A percentile compares a stretch with the other conserved stretches of the same genome.
These are phyloP conservation scores for Sceloporus tristichus DNA, from an alignment of 2,113 vertebrate species.

Conservation along the genomic window DNA sequence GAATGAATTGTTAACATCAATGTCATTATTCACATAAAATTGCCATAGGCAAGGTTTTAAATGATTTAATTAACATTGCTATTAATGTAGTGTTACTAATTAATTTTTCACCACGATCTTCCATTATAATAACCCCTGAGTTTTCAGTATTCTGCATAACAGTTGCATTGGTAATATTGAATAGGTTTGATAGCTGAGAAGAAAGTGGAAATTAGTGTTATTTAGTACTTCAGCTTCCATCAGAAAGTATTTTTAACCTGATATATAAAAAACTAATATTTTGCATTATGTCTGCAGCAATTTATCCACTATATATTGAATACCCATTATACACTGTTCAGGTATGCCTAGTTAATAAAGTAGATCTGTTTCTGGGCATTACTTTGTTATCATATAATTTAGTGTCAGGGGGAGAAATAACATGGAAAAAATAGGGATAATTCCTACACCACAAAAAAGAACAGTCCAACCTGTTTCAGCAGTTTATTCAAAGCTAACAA, in stretches of 20 bases:
- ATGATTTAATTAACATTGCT: conserved; percentile 61
- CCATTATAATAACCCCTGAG: conserved; percentile 42
- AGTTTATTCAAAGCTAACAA: no score
- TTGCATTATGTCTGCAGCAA: neutral
- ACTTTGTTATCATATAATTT: no score
- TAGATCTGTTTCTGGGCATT: no score
- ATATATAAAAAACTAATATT: conserved; percentile 3
- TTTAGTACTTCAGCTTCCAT: neutral
- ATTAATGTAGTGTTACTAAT: conserved; percentile 50
- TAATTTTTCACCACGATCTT: conserved; percentile 48
- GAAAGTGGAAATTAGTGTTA: conserved; percentile 31
- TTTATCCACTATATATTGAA: neutral
- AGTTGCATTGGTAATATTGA: conserved; percentile 17
- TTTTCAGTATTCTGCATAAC: conserved; percentile 38
- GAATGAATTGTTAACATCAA: conserved; percentile 19
- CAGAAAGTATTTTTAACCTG: neutral
- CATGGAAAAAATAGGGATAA: no score
- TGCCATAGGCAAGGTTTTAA: conserved; percentile 49
- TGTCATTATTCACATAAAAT: conserved; percentile 36
- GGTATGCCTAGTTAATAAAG: neutral
- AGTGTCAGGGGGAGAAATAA: no score
- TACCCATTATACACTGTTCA: neutral
- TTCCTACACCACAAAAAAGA: no score
- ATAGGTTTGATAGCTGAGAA: conserved; percentile 26
- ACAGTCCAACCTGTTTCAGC: no score